Base-by-base conservation (phyloP, 2,888 invertebrate species). In the Alsophila aescularia region DNA sequence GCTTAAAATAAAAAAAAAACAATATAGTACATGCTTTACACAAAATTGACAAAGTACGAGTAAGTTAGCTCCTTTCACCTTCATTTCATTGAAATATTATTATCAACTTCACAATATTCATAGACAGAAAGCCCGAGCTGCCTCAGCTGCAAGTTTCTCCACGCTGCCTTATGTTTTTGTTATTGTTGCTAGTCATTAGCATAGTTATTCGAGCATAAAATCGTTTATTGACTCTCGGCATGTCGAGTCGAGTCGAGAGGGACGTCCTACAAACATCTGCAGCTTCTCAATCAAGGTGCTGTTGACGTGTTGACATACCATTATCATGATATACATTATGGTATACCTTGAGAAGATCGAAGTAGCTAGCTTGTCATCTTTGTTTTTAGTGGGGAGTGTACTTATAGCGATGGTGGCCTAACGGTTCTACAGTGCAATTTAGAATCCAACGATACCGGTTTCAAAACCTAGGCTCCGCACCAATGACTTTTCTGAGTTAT, bases 121-220 rank as follows among this genome's bases (percentile, higher is more conserved):
- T 50, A 41, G 52, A 55, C 68, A 61, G 74, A 66, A 65, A 62
- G 64, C 63, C 29, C n/a, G n/a, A 29, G 24, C 8, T 5, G 24
- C 18, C 67, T 48, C 48, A 29, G 40, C 32, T 14, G 31, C 52
- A 24, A 52, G 52, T 56, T 63, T 53, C 60, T 37, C 52, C 39
- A 70, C 74, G 75, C 71, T 65, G 63, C 53, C 63, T 60, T 67
- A 69, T 79, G 79, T 82, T 84, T 83, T 85, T 85, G 77, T 81
- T 83, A 70, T 73, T 72, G 67, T 72, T 69, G 65, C 64, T 54
- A 56, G 63, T 71, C 67, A 88, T 87, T 87, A 85, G 67, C 86
- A 87, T 85, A 86, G 80, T 84, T 83, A 83, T 83, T 85, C 79
- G 72, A 75, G 80, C 85, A 77, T 85, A 71, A 83, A 86, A 85